Base-by-base conservation (phyloP, 2,113 vertebrate species). In the Alces alces region DNA sequence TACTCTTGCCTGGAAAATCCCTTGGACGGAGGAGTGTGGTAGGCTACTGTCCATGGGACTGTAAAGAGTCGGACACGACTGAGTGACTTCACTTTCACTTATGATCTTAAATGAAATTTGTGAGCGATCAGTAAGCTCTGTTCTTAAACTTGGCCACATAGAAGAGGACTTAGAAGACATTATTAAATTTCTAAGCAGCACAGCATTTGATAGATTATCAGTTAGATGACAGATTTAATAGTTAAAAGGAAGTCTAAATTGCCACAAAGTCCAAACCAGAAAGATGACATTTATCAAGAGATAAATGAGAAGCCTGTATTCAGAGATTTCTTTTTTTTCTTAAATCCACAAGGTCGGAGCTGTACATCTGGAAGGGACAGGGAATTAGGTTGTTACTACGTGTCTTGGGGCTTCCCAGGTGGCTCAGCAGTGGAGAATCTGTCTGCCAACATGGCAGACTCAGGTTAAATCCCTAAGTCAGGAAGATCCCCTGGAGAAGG, bases 11-110 rank as follows among this genome's bases (percentile, higher is more conserved):
- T 66, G 64, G 17, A 66, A 21, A 36, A 66, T 36, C 64, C 64
- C 64, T 36, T 66, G 64, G 17, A 66, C 1, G 2, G 64, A 70
- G 17, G 17, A 36, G 9, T 17, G 2, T 70, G 17, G 64, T 70
- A 36, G 64, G 17, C 17, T 70, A 70, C 4, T 36, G 64, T 36
- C 0, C n/a, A 11, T 36, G 64, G 8, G 17, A 9, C 36, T 2
- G 19, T 21, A 70, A 70, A 70, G 4, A 70, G n/a, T 11, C 0
- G 0, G 17, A 70, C 17, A 70, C 1, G 0, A 3, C 64, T 36
- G 64, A 36, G 17, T 21, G 64, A 70, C n/a, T 70, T 70, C 64
- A 36, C 64, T 21, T 70, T 36, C 64, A 21, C n/a, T 36, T 36
- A 21, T 21, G n/a, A 36, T 70, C 19, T 2, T 36, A 70, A 70